Evolutionary conservation across 2,888 invertebrate genomes (phyloP).

Genomic region (Dorcus hopei): DNA sequence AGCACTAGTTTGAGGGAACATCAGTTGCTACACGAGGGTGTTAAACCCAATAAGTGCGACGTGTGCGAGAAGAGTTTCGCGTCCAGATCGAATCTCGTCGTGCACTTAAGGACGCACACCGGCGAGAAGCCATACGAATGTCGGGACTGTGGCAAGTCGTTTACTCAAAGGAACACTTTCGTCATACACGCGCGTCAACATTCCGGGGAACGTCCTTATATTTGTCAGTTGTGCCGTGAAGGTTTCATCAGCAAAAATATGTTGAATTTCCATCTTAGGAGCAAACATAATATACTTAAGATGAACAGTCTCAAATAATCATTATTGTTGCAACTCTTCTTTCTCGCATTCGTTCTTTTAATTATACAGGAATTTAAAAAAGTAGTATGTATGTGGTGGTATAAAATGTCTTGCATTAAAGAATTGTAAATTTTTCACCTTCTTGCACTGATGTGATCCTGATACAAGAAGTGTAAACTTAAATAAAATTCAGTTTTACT

Average conservation of each 20-base stretch:
- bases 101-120: slow-evolving; percentile 21
- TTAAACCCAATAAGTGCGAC: slow-evolving; percentile 50
- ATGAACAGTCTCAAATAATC: neutral
- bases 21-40: slow-evolving; percentile 50
- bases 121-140: slow-evolving; percentile 18
- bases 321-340: too few species aligned
- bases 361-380: too few species aligned
- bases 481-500: too few species aligned
- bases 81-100: slow-evolving; percentile 10
- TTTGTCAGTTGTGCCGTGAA: slow-evolving; percentile 50
- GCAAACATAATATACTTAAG: neutral
- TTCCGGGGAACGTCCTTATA: slow-evolving; percentile 48
- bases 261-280: slow-evolving; percentile 11
- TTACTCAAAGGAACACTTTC: slow-evolving; percentile 45
- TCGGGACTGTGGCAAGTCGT: slow-evolving; percentile 13
- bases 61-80: slow-evolving; percentile 17
- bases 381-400: too few species aligned
- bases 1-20: slow-evolving; percentile 39
- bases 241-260: slow-evolving; percentile 35
- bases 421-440: too few species aligned
- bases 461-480: too few species aligned
- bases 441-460: too few species aligned
- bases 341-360: too few species aligned
- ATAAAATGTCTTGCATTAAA: too few species aligned
- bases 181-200: slow-evolving; percentile 45